These are phyloP conservation scores for Leuctra nigra DNA, from an alignment of 2,888 invertebrate genomes.

Conservation along the genomic window DNA sequence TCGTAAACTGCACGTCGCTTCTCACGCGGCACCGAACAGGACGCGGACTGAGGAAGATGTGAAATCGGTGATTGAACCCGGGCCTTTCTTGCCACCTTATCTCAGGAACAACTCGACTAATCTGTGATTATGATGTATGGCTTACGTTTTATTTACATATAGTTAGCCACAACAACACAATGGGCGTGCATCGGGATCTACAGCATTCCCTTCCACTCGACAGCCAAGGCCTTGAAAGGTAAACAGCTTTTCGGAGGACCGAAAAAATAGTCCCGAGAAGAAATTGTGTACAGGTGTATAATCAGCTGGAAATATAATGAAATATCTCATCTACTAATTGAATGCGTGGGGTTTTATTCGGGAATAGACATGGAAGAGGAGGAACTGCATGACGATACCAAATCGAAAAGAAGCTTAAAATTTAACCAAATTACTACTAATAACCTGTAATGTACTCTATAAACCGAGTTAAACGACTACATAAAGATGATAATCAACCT, in stretches of 20 bases:
- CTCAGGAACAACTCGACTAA: background rate
- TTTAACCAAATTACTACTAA: background rate
- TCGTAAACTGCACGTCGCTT: background rate
- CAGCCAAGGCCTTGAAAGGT: conserved; percentile 1
- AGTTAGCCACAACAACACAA: background rate
- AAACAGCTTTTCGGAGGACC: background rate
- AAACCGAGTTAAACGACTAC: too few species aligned
- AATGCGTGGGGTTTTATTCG: too few species aligned
- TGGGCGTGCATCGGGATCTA: background rate
- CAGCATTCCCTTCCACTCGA: too few species aligned
- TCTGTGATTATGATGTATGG: background rate
- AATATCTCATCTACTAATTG: conserved; percentile 2
- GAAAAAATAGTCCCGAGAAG: background rate
- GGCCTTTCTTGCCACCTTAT: background rate
- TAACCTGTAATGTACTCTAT: background rate
- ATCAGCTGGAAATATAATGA: background rate
- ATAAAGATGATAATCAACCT: too few species aligned
- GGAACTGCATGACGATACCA: background rate
- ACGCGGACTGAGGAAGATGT: background rate
- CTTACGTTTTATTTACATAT: background rate
- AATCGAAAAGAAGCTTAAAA: background rate
- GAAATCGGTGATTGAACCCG: background rate
- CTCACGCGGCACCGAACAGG: background rate
- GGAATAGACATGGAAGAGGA: conserved; percentile 1
- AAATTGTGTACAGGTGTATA: background rate